A percentile compares a stretch with the other conserved stretches of the same genome.
These are phyloP conservation scores for Psephotus haematonotus DNA, from an alignment of 2,113 vertebrate genomes.

Conservation along the genomic window DNA sequence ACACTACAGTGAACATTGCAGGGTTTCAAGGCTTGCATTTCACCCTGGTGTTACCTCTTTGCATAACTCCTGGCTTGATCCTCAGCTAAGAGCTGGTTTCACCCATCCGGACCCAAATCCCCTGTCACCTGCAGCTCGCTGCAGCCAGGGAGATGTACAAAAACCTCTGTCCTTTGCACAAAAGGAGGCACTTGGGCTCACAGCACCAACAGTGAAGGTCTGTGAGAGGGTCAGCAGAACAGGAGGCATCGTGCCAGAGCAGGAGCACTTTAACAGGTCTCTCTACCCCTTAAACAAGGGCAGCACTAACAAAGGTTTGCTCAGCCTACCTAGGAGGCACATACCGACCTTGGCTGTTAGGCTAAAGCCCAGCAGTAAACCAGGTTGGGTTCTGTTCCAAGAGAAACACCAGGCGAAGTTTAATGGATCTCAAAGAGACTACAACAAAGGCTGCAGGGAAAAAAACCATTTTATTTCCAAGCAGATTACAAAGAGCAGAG, in stretches of 20 bases:
- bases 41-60: background rate
- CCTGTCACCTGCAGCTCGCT: background rate
- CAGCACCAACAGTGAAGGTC: background rate
- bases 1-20: rapidly evolving
- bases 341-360: background rate
- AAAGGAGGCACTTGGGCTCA: background rate
- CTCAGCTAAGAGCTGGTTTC: background rate
- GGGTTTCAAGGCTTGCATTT: background rate
- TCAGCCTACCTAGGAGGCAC: background rate
- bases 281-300: background rate
- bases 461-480: slow-evolving; percentile 70
- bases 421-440: slow-evolving; percentile 60
- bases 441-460: slow-evolving; percentile 69
- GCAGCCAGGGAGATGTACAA: background rate
- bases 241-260: background rate
- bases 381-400: background rate
- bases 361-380: background rate
- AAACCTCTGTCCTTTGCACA: background rate
- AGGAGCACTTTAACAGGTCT: background rate
- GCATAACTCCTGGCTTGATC: rapidly evolving
- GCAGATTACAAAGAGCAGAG: slow-evolving; percentile 73
- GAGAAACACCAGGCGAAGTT: slow-evolving; percentile 17
- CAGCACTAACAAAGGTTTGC: background rate
- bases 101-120: rapidly evolving
- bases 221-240: background rate